A percentile compares a stretch with the other conserved stretches of the same genome.
Evolutionary conservation across 2,113 vertebrate species (phyloP).

Genomic region (Calonectris borealis): DNA sequence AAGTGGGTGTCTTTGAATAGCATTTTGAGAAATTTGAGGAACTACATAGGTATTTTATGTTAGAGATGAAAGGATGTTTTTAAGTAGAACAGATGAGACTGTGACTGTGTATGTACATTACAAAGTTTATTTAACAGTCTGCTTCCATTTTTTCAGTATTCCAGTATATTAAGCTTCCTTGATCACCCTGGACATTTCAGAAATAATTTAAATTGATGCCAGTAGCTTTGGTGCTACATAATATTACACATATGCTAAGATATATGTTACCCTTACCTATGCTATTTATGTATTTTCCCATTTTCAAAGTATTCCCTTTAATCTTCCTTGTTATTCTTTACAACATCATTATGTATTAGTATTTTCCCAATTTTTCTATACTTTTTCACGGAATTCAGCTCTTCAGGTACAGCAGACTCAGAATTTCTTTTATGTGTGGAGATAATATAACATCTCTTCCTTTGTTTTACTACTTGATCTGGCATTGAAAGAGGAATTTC

Average conservation of each 20-base stretch:
- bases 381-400: not conserved
- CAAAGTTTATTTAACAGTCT: slow-evolving; percentile 43
- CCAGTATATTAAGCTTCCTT: not conserved
- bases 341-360: not conserved
- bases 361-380: not conserved
- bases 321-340: not conserved
- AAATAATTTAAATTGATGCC: slow-evolving; percentile 4
- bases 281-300: not conserved
- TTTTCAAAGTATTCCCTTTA: not conserved
- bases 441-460: not conserved
- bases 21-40: slow-evolving; percentile 53
- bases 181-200: slow-evolving; percentile 5
- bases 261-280: not conserved
- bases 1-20: slow-evolving; percentile 28
- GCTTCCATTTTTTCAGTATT: slow-evolving; percentile 20
- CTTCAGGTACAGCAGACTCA: not conserved
- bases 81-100: slow-evolving; percentile 49
- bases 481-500: not conserved
- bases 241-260: not conserved
- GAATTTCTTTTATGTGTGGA: not conserved
- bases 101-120: not conserved
- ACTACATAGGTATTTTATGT: slow-evolving; percentile 28
- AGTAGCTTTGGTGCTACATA: not conserved
- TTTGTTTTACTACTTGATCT: not conserved
- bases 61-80: slow-evolving; percentile 60